A percentile compares a stretch with the other conserved stretches of the same genome.
Evolutionary conservation across 1,140 invertebrate species (phyloP).

Genomic region (Neotoxoptera formosana): DNA sequence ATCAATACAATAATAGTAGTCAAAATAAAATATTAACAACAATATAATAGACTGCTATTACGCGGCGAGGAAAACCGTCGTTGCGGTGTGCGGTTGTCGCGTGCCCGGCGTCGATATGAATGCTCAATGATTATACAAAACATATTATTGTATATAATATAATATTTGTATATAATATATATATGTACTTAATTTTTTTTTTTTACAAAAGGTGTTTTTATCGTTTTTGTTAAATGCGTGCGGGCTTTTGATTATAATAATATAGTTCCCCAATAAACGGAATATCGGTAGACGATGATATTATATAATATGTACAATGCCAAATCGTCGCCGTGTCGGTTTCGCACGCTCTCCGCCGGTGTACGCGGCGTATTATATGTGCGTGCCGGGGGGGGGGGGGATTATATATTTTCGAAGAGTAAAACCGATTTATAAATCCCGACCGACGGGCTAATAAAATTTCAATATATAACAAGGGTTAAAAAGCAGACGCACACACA

Average conservation of each 20-base stretch:
- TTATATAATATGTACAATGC: conserved; percentile 27
- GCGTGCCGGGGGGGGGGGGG: no score
- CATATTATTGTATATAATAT: not conserved
- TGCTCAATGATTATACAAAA: not conserved
- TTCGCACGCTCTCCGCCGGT: conserved; percentile 24
- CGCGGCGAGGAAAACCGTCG: not conserved
- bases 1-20: not conserved
- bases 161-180: not conserved
- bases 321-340: not conserved
- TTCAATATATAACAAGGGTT: conserved; percentile 35
- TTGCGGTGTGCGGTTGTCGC: conserved; percentile 5
- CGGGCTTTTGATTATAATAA: conserved; percentile 35
- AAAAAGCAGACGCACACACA: not conserved
- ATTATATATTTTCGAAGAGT: not conserved
- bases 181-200: not conserved
- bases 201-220: conserved; percentile 34
- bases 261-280: conserved; percentile 44
- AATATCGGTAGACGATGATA: conserved; percentile 15
- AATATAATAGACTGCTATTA: not conserved
- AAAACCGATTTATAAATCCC: conserved; percentile 21
- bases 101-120: conserved; percentile 13
- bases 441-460: conserved; percentile 18
- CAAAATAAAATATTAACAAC: not conserved
- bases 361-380: not conserved
- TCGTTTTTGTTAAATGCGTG: conserved; percentile 34